Evolutionary conservation across 2,888 invertebrate species (phyloP), one percentile per base, ranked within the genome.

Genomic region (Alloplasta piceator): DNA sequence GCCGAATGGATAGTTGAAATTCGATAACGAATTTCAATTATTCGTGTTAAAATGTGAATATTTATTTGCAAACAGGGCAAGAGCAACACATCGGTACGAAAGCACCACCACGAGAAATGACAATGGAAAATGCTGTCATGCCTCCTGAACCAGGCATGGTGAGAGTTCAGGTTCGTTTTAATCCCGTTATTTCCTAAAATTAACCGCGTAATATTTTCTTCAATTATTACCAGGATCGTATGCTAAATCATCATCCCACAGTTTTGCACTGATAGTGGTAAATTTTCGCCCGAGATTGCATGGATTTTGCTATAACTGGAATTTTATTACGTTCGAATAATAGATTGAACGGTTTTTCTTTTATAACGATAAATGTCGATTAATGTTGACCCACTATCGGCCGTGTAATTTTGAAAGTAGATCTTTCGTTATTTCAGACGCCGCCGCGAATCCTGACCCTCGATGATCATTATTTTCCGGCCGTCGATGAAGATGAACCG

Each of bases 381-480:
- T 67, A 72, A 80, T 60, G 6, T 64, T 6, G 52, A 52, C 12
- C 12, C 14, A 52, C 14, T 14, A 52, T 52, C 0, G 6, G 12
- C 48, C 12, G 4, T 10, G 12, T 48, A 48, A n/a, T 48, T 48
- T 10, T 48, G 48, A 48, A 48, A 48, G 10, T 48, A 48, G 43
- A 43, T 26, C 26, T 36, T 60, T 56, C 39, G 16, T 66, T 50
- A 52, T 77, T 52, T 39, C 95, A 96, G 93, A 98, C 98, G 16
- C 98, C 98, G 4, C 98, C 98, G 9, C 94, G 97, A 86, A 95
- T 96, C 16, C 95, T 98, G 71, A 98, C 98, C 9, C 93, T 98
- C 72, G 96, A 97, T 86, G 96, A 96, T 88, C 97, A 97, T 90
- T 96, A 96, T 84, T 97, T 97, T 89, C 97, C 97, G 48, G 94